phyloP scores from a whole-genome alignment of 2,113 vertebrate genomes.

The Passer domesticus region DNA sequence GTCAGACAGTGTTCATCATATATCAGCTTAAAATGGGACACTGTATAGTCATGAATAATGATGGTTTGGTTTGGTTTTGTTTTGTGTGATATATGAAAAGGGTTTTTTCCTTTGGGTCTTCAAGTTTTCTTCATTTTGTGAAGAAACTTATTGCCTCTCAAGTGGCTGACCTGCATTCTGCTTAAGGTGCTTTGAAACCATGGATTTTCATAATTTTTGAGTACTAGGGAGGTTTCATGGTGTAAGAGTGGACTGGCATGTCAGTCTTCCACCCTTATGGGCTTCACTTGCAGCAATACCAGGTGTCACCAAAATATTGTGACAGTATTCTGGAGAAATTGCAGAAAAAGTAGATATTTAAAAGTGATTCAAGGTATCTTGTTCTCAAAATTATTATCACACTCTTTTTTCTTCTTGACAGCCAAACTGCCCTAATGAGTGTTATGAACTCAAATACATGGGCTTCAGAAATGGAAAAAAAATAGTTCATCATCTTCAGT shows the following conservation, averaged over 20 bases:
- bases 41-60: neutral
- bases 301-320: neutral
- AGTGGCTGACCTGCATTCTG: neutral
- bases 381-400: neutral
- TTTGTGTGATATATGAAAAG: neutral
- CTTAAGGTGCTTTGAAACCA: neutral
- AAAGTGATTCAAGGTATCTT: neutral
- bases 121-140: neutral
- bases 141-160: neutral
- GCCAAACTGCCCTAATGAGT: neutral
- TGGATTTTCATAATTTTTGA: neutral
- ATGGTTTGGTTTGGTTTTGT: neutral
- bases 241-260: neutral
- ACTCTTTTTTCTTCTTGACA: neutral
- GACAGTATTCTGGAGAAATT: neutral
- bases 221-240: neutral
- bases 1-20: accelerated
- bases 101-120: neutral
- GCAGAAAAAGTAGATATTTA: neutral
- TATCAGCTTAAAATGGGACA: neutral
- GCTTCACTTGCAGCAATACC: neutral
- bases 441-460: neutral
- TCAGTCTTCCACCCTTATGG: neutral
- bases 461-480: neutral
- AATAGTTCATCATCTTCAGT: neutral